These are phyloP conservation scores for Typhlichthys subterraneus DNA, from an alignment of 2,797 vertebrate species.

Conservation along the genomic window DNA sequence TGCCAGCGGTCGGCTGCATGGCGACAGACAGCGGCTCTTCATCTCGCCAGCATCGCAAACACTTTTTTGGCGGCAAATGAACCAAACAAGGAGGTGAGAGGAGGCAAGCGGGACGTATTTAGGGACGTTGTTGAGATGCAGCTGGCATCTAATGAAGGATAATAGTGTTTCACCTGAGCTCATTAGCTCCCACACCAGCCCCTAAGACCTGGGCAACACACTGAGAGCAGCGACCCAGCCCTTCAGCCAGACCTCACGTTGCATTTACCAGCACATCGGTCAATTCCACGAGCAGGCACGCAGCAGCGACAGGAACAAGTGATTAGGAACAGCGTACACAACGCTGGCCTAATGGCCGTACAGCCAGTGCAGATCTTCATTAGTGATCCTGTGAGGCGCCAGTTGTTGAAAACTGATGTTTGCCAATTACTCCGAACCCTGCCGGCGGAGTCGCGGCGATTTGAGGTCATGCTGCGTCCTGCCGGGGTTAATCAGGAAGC, in stretches of 20 bases:
- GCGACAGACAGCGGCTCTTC: conserved; percentile 35
- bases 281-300: conserved; percentile 58
- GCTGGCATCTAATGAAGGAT: conserved; percentile 45
- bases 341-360: conserved; percentile 49
- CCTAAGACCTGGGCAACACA: conserved; percentile 42
- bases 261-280: conserved; percentile 62
- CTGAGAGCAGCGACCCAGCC: conserved; percentile 56
- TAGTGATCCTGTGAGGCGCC: conserved; percentile 55
- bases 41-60: conserved; percentile 40
- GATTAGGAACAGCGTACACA: conserved; percentile 45
- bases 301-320: conserved; percentile 44
- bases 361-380: conserved; percentile 45
- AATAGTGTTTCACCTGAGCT: conserved; percentile 61
- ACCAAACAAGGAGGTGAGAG: conserved; percentile 23
- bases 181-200: conserved; percentile 64
- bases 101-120: conserved; percentile 47
- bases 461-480: conserved; percentile 50
- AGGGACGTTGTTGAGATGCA: conserved; percentile 50
- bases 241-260: conserved; percentile 29
- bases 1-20: conserved; percentile 17
- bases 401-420: conserved; percentile 56
- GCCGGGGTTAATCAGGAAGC: conserved; percentile 41
- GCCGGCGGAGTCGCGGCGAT: conserved; percentile 54
- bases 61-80: conserved; percentile 55
- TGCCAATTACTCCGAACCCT: conserved; percentile 59